Percentiles rank a stretch among this genome's conserved stretches.
Evolutionary conservation across 1,140 invertebrate genomes (phyloP).

Genomic region (Maniola jurtina): DNA sequence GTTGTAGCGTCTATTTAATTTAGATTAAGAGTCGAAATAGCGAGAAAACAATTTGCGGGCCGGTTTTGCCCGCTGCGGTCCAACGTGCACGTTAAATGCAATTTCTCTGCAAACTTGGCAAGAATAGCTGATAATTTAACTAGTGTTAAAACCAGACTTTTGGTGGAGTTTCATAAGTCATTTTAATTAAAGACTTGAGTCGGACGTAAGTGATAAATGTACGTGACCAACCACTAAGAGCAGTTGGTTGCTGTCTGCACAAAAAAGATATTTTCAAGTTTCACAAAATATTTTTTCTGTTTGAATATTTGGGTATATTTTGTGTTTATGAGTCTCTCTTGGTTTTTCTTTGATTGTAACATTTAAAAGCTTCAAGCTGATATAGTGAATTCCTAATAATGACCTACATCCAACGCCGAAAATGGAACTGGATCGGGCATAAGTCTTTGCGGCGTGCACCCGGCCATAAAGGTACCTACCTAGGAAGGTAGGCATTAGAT

Average conservation of each 20-base stretch:
- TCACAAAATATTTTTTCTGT: too few relatives aligned
- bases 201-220: conserved; percentile 7
- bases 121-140: conserved; percentile 37
- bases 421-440: too few relatives aligned
- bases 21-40: conserved; percentile 21
- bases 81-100: conserved; percentile 31
- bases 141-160: conserved; percentile 26
- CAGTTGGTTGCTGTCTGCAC: not conserved
- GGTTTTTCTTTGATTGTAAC: too few relatives aligned
- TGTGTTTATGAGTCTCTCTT: too few relatives aligned
- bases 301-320: too few relatives aligned
- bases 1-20: conserved; percentile 24
- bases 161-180: conserved; percentile 20
- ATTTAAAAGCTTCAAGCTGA: too few relatives aligned
- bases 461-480: too few relatives aligned
- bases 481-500: too few relatives aligned
- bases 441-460: too few relatives aligned
- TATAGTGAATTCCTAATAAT: too few relatives aligned
- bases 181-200: conserved; percentile 12
- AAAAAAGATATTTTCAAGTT: not conserved
- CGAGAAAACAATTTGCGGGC: conserved; percentile 23
- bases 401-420: too few relatives aligned
- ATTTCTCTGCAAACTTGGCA: conserved; percentile 38
- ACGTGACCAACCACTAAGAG: not conserved
- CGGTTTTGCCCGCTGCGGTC: conserved; percentile 19